These are phyloP conservation scores for Micropoecilia bifurca DNA, from an alignment of 2,797 vertebrate species.

Conservation along the genomic window DNA sequence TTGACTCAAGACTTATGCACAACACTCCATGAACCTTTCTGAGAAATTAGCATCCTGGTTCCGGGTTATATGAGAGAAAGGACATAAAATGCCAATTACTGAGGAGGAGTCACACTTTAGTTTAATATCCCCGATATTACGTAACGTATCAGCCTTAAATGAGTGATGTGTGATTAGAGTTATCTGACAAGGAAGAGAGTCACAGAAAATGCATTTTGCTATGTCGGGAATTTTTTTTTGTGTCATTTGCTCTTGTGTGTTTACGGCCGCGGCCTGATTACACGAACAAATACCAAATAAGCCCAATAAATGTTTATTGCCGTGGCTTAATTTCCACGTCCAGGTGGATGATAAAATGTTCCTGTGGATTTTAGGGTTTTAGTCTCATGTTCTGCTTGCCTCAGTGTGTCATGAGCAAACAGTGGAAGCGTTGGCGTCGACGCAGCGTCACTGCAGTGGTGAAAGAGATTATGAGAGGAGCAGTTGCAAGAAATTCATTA, in stretches of 20 bases:
- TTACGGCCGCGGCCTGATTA: conserved; percentile 40
- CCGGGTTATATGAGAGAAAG: not conserved
- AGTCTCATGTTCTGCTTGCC: conserved; percentile 55
- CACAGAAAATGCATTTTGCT: conserved; percentile 14
- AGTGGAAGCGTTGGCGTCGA: conserved; percentile 63
- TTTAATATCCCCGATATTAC: not conserved
- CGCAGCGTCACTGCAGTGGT: conserved; percentile 52
- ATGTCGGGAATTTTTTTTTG: conserved; percentile 46
- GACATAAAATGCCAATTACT: not conserved
- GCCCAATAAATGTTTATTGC: conserved; percentile 57
- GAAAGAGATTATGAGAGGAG: conserved; percentile 63
- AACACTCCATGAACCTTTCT: conserved; percentile 2
- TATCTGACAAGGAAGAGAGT: conserved; percentile 30
- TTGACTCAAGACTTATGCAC: conserved; percentile 4
- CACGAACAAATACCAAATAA: conserved; percentile 58
- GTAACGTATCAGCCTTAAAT: not conserved
- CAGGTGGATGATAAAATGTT: conserved; percentile 61
- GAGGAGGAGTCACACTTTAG: not conserved
- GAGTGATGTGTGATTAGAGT: not conserved
- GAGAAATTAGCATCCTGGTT: conserved; percentile 11
- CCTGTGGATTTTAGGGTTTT: conserved; percentile 55
- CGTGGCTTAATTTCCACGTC: conserved; percentile 62
- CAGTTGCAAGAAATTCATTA: conserved; percentile 71
- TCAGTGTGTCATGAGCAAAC: conserved; percentile 61
- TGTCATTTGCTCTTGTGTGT: conserved; percentile 45